phyloP scores from a whole-genome alignment of 1,140 invertebrate species.

The Gryllus bimaculatus region DNA sequence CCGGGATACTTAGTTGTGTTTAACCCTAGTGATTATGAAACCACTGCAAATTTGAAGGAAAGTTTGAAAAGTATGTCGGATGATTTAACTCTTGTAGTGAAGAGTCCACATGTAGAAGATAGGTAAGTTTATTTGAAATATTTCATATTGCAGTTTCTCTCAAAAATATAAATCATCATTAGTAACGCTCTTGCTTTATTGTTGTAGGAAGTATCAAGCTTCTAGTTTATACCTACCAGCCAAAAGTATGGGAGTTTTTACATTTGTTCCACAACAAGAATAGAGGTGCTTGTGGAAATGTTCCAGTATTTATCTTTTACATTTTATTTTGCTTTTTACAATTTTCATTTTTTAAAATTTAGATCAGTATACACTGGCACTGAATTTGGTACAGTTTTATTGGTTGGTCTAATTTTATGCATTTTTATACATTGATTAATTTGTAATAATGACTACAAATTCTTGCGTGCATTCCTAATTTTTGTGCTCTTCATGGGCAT shows the following conservation, averaged over 20 bases:
- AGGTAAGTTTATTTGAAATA: neutral
- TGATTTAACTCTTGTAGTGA: conserved; percentile 44
- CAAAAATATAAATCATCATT: no score
- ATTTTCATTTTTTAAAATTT: no score
- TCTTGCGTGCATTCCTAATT: no score
- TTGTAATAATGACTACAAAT: no score
- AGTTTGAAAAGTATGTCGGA: conserved; percentile 36
- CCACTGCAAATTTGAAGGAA: conserved; percentile 38
- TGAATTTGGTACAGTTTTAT: no score
- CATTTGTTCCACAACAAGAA: neutral
- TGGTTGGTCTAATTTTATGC: no score
- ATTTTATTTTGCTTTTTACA: no score
- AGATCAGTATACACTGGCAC: no score
- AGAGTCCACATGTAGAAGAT: conserved; percentile 33
- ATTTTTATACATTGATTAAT: no score
- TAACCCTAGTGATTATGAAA: conserved; percentile 42
- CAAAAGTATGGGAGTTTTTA: neutral
- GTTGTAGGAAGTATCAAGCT: neutral
- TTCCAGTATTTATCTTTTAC: no score
- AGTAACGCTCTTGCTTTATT: no score
- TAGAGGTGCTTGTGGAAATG: neutral
- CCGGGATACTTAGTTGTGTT: conserved; percentile 56
- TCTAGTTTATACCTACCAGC: neutral
- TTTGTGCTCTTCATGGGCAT: neutral
- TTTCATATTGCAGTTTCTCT: no score